Evolutionary conservation across 2,797 vertebrate species (phyloP).

Genomic region (Mergus octosetaceus): DNA sequence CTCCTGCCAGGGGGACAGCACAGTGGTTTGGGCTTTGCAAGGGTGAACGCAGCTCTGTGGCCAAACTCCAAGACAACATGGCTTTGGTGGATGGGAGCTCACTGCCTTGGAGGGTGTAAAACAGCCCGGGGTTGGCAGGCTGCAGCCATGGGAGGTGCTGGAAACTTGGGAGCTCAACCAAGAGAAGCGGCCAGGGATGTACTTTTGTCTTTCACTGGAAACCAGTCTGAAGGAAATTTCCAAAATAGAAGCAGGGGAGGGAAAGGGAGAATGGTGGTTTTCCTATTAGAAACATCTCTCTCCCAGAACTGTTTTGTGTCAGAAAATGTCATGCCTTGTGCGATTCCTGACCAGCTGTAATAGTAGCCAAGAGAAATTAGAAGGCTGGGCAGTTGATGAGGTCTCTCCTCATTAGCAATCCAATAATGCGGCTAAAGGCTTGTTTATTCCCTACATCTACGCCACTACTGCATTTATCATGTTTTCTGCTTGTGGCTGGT

Average conservation of each 20-base stretch:
- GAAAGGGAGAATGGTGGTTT: neutral
- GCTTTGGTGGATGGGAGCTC: neutral
- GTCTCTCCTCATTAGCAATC: constrained; percentile 42
- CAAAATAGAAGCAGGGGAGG: neutral
- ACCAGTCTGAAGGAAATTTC: neutral
- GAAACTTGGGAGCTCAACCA: rapidly evolving
- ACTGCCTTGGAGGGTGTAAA: neutral
- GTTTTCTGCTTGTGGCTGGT: neutral
- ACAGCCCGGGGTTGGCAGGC: too few species aligned
- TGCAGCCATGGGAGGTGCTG: neutral
- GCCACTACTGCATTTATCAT: neutral
- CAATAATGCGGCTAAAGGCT: neutral
- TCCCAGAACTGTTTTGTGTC: neutral
- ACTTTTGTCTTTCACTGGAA: neutral
- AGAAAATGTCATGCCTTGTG: neutral
- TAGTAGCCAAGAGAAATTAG: constrained; percentile 21
- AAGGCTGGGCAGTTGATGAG: neutral
- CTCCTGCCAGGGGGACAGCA: neutral
- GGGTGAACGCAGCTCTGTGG: rapidly evolving
- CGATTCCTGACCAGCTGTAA: neutral
- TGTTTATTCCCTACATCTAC: neutral
- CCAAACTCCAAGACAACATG: neutral
- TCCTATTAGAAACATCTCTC: neutral
- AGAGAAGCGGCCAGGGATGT: rapidly evolving
- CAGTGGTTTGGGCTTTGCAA: neutral